Evolutionary conservation across 2,888 invertebrate species (phyloP), one percentile per base, ranked within the genome.

Genomic region (Aradus depressus): DNA sequence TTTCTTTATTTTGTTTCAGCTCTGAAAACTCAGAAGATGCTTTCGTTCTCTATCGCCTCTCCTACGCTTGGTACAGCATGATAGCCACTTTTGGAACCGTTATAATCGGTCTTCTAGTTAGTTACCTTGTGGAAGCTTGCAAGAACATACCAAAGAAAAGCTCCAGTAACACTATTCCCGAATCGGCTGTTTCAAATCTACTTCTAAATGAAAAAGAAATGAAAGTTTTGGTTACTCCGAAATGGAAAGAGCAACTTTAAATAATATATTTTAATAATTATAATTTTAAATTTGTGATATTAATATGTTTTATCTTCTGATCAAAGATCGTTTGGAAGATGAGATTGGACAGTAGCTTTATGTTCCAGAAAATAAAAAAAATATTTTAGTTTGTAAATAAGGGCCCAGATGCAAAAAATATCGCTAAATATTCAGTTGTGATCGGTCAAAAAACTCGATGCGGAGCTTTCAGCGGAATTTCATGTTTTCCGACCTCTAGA

Each of bases 31-130:
- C 37, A 26, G 47, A 58, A 37, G 50, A 59, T 18, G 62, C 62
- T 4, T 61, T 62, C 51, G 55, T 54, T 5, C 47, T 62, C 32
- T 64, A 62, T 54, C 57, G 63, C n/a, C 57, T 66, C 12, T 66
- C 67, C 3, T 66, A 64, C 55, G 57, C 65, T 52, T 67, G 66
- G 66, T 65, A 67, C 52, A 62, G 64, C 5, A 59, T 63, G 26
- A 50, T 65, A 32, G 61, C 66, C 1, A 59, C 61, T 23, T 18
- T 60, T 14, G 50, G 63, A 16, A 63, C 65, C 4, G 51, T 66
- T 6, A 43, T 62, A 3, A 52, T 65, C n/a, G 66, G 66, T 10
- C 49, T 61, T 6, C 25, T 58, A 3, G 60, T 62, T n/a, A 64
- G 64, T 42, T 52, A 50, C 26, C 41, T 52, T 18, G 28, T 39